phyloP scores from a whole-genome alignment of 2,113 vertebrate genomes.

The Cebus imitator region DNA sequence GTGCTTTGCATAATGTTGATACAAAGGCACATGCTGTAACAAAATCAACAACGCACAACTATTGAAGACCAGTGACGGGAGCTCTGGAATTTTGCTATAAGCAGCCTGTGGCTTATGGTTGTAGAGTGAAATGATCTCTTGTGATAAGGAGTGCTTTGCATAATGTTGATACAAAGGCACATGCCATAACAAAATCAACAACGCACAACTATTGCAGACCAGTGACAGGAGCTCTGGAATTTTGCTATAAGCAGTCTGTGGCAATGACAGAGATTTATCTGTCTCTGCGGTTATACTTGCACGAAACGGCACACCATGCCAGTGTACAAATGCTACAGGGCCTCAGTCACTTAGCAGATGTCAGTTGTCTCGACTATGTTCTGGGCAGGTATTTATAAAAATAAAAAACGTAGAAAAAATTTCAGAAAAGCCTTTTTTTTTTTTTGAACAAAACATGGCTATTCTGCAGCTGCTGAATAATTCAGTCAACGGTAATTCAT shows the following conservation, averaged over 20 bases:
- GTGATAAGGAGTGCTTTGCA: background rate
- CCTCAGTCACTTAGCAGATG: background rate
- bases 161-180: background rate
- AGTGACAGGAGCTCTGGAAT: background rate
- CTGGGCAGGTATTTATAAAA: constrained; percentile 5
- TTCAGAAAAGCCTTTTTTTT: constrained; percentile 4
- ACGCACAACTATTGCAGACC: background rate
- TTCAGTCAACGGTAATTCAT: background rate
- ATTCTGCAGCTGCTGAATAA: background rate
- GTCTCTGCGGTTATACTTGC: background rate
- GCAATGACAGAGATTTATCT: background rate
- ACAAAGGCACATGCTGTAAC: background rate
- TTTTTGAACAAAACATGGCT: background rate
- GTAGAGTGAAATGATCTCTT: background rate
- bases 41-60: background rate
- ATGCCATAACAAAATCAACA: background rate
- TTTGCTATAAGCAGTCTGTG: background rate
- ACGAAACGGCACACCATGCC: rapidly evolving
- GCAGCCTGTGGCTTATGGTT: background rate
- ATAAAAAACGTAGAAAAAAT: background rate
- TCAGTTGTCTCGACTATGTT: background rate
- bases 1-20: background rate
- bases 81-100: background rate
- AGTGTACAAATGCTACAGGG: background rate
- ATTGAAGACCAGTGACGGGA: background rate